Percentiles rank a stretch among this genome's conserved stretches.
These are phyloP conservation scores for Phlogophora meticulosa DNA, from an alignment of 2,888 invertebrate species.

Conservation along the genomic window DNA sequence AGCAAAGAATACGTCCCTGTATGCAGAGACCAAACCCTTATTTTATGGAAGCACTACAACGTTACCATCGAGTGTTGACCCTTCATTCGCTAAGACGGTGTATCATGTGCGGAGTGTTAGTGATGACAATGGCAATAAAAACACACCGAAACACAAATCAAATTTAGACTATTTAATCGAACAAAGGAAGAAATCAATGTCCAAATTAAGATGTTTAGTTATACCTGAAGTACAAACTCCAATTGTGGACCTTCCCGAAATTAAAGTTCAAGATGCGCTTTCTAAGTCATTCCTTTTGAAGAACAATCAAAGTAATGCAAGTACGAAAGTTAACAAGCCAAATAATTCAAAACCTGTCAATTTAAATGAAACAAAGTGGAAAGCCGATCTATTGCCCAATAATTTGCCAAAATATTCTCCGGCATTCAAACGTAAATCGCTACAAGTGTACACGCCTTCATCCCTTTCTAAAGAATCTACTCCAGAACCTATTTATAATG, in stretches of 20 bases:
- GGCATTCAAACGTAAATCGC: conserved; percentile 94
- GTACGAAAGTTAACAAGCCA: conserved; percentile 76
- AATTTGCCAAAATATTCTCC: conserved; percentile 95
- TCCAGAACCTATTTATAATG: conserved; percentile 84
- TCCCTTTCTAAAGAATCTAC: conserved; percentile 88
- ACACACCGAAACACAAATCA: conserved; percentile 89
- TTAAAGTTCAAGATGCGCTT: conserved; percentile 93
- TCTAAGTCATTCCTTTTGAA: conserved; percentile 86
- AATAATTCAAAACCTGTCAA: conserved; percentile 77
- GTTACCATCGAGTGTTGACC: conserved; percentile 78
- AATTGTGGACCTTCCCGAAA: conserved; percentile 95
- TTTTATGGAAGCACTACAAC: conserved; percentile 88
- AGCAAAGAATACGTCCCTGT: conserved; percentile 67
- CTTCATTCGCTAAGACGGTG: conserved; percentile 77
- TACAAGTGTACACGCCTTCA: conserved; percentile 92
- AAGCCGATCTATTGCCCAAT: conserved; percentile 83
- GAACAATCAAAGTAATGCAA: conserved; percentile 76
- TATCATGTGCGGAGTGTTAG: conserved; percentile 86
- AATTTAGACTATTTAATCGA: conserved; percentile 95
- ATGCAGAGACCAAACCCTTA: conserved; percentile 80
- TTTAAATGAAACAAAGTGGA: conserved; percentile 86
- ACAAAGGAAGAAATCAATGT: conserved; percentile 95
- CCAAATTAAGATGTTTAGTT: conserved; percentile 96
- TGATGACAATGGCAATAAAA: conserved; percentile 85
- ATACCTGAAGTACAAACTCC: conserved; percentile 95